Conservation (phyloP, 2,797 vertebrate species). For the Thamnophis elegans region DNA sequence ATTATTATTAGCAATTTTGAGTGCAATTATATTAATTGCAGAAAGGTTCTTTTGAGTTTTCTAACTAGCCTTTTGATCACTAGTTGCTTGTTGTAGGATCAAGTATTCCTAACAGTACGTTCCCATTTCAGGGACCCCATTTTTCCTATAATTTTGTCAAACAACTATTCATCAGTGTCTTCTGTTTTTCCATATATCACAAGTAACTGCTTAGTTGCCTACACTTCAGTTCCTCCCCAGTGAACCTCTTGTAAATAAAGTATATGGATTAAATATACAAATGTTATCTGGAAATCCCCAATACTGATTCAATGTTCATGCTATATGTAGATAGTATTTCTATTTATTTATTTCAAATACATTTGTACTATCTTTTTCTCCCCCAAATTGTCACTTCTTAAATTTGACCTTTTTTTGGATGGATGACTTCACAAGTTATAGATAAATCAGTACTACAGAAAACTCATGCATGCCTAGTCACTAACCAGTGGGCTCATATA, state of each 20-base stretch:
- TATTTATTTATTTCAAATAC: neutral
- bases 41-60: conserved; percentile 40
- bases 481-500: neutral
- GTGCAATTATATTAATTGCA: conserved; percentile 40
- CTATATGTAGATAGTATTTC: neutral
- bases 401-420: neutral
- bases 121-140: neutral
- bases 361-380: neutral
- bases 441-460: neutral
- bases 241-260: neutral
- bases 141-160: neutral
- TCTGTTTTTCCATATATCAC: neutral
- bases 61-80: conserved; percentile 2
- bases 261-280: neutral
- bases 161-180: neutral
- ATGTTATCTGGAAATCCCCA: neutral
- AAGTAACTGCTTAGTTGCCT: neutral
- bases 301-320: neutral
- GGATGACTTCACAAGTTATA: neutral
- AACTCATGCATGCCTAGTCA: neutral
- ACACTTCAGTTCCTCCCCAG: neutral
- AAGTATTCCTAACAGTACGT: neutral
- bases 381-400: neutral
- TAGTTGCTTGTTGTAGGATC: too few relatives aligned
- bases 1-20: conserved; percentile 38